These are phyloP conservation scores for Lasius fuliginosus DNA, from an alignment of 2,888 invertebrate genomes.

Conservation along the genomic window DNA sequence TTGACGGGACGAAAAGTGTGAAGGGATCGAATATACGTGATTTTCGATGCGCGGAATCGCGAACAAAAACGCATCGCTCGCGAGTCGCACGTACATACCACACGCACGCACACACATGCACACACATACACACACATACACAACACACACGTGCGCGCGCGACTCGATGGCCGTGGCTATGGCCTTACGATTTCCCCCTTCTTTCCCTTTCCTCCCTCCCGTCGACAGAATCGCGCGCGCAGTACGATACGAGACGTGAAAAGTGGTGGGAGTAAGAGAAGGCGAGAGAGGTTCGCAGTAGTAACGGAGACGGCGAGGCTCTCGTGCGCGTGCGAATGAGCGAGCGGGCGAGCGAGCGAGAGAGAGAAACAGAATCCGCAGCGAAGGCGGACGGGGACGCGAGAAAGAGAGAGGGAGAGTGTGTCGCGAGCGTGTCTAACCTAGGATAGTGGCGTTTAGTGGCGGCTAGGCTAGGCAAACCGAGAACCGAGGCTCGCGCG, in stretches of 20 bases:
- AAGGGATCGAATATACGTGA: conserved; percentile 5
- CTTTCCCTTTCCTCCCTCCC: conserved; percentile 48
- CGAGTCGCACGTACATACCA: neutral
- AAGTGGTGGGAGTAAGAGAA: conserved; percentile 59
- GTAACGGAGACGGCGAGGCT: conserved; percentile 37
- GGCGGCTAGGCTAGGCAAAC: conserved; percentile 84
- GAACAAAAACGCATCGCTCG: neutral
- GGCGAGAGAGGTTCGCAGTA: conserved; percentile 44
- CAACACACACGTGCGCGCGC: conserved; percentile 28
- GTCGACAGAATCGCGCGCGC: conserved; percentile 59
- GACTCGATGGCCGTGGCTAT: conserved; percentile 86
- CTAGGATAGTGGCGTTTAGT: conserved; percentile 85
- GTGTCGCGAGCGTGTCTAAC: conserved; percentile 82
- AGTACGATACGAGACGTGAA: conserved; percentile 11
- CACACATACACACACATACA: conserved; percentile 13
- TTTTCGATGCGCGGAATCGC: conserved; percentile 39
- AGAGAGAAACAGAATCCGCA: conserved; percentile 34
- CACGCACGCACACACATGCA: conserved; percentile 9
- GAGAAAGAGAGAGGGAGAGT: conserved; percentile 73
- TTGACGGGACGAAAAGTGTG: neutral
- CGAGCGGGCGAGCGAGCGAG: conserved; percentile 48
- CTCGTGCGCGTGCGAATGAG: neutral
- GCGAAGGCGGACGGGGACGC: conserved; percentile 35
- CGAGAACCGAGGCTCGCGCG: conserved; percentile 82
- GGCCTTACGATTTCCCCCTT: conserved; percentile 81